Base-by-base conservation (phyloP, 2,888 invertebrate genomes). In the Lasius fuliginosus region DNA sequence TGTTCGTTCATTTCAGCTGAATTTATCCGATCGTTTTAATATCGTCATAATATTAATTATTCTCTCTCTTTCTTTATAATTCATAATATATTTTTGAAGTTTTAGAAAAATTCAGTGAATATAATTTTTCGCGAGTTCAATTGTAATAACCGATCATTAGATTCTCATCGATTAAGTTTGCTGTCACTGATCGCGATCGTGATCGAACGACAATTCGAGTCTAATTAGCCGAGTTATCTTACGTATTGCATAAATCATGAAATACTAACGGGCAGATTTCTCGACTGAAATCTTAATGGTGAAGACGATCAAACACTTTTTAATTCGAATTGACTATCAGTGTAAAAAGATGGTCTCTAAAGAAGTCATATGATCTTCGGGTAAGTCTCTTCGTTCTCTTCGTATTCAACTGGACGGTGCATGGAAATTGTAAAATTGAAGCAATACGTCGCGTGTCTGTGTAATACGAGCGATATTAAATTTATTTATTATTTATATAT, bases 341-440 rank as follows among this genome's bases (percentile, higher is more conserved):
- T 46, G 60, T 73, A 77, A 81, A 81, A 79, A 81, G 33, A 27
- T 69, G 40, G 60, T 81, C 73, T 81, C 58, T 73, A 60, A 81
- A 81, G 46, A 46, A 73, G 33, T 42, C 60, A 46, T 33, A 46
- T 60, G 18, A 36, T 46, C 15, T 77, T 46, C 12, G 33, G 36
- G 46, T 79, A 81, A 81, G 46, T n/a, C 46, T 56, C 36, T 58
- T 42, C 23, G 33, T 79, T 79, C 58, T 81, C 36, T 33, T 79
- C 56, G 36, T 73, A 67, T n/a, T 86, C 82, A 79, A 84, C 79
- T 86, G 82, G 84, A 88, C 88, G 88, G 88, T 84, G 88, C 73
- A 64, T 74, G 83, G 68, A 76, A 77, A 53, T 69, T 73, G 30
- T 73, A 73, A 73, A 81, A 60, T n/a, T 46, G 60, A 12, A 60